Base-by-base conservation (phyloP, 2,888 invertebrate species). In the Fabriciana adippe region DNA sequence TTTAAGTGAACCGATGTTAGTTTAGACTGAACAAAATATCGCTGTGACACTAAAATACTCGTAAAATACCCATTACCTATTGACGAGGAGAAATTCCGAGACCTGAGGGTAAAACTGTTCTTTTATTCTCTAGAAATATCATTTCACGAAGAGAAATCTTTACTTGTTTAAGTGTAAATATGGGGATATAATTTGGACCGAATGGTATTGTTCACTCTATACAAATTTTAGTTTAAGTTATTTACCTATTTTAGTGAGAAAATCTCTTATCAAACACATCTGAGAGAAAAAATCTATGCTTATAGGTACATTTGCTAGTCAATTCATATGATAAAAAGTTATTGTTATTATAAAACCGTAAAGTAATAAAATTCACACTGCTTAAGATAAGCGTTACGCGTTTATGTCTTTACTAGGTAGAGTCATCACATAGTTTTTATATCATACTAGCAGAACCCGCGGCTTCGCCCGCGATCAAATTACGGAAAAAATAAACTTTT, bases 51-150 rank as follows among this genome's bases (percentile, higher is more conserved):
- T 11, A 48, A 61, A 51, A 51, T 6, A 50, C 16, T 66, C 16
- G 51, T 68, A 65, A 66, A 64, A 50, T 15, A 47, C 35, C 18
- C 51, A 16, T 45, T 60, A 51, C 55, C 48, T 48, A 16, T n/a
- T 13, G 35, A 50, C 48, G 47, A 62, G 31, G 60, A 60, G 60
- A 71, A 68, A 66, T 66, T 55, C 11, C 18, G 41, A 63, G 47
- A 68, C 55, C 55, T 48, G 16, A 68, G 47, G 53, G 55, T 55
- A 60, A 67, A 64, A 55, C 51, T 48, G 50, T 21, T 60, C 59
- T 53, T 67, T 64, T 64, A 66, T 57, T 66, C 54, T 64, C 64
- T 69, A 67, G 61, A 69, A 67, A 71, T 67, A 67, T 54, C 35
- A 21, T 54, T 26, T 69, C 53, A 45, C 45, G 13, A 48, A 50